A percentile compares a stretch with the other conserved stretches of the same genome.
Conservation (phyloP, 2,888 invertebrate species). For the Spialia ferax region DNA sequence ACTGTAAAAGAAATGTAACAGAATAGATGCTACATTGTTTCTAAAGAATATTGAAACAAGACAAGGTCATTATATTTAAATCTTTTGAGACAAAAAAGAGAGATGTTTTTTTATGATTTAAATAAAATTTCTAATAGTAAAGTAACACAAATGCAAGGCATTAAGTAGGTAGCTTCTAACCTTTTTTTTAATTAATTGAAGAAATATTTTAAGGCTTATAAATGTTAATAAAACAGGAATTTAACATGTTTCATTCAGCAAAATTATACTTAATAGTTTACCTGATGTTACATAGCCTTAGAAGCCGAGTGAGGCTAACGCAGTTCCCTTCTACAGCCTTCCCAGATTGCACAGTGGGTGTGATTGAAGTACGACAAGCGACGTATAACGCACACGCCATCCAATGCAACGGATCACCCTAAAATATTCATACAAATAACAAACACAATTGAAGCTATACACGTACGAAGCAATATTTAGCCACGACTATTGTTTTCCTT, state of each 20-base stretch:
- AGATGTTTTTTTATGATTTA: no score
- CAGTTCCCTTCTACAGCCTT: conserved; percentile 95
- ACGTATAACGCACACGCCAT: conserved; percentile 97
- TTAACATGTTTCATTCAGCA: no score
- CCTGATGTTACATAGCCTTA: conserved; percentile 96
- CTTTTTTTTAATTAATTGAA: no score
- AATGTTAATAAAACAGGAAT: no score
- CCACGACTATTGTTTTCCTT: conserved; percentile 3
- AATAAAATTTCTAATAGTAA: no score
- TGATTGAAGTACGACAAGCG: conserved; percentile 93
- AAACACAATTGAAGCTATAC: not conserved
- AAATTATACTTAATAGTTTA: conserved; percentile 59
- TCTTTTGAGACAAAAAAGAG: no score
- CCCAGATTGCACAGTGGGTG: conserved; percentile 93
- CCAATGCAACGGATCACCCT: conserved; percentile 98
- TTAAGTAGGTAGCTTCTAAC: no score
- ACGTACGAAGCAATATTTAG: not conserved
- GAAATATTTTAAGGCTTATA: no score
- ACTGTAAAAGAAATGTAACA: conserved; percentile 84
- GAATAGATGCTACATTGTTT: no score
- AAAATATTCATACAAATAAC: conserved; percentile 33
- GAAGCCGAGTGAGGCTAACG: conserved; percentile 95
- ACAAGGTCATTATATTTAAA: no score
- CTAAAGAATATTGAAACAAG: no score
- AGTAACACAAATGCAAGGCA: not conserved